Conservation (phyloP, 2,888 invertebrate genomes). For the Nephrotoma guestfalica region DNA sequence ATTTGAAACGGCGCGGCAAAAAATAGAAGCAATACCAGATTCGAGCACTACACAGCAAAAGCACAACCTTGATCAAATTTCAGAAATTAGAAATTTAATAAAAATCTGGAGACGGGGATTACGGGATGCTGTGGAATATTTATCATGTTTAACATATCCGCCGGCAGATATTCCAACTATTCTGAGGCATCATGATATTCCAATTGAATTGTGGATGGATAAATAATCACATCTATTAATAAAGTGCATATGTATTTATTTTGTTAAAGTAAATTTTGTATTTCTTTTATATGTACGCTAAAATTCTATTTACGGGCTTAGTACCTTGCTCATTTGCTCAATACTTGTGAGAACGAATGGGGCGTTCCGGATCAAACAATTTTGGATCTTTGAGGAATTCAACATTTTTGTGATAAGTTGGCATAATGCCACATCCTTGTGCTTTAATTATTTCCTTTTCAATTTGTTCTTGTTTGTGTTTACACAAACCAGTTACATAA, state of each 20-base stretch:
- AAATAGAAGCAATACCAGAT: neutral
- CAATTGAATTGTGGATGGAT: neutral
- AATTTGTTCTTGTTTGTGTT: slow-evolving; percentile 58
- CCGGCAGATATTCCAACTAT: neutral
- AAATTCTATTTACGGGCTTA: neutral
- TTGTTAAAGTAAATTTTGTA: neutral
- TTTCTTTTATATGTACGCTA: neutral
- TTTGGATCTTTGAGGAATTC: slow-evolving; percentile 75
- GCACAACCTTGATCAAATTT: neutral
- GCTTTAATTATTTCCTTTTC: slow-evolving; percentile 61
- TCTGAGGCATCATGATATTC: neutral
- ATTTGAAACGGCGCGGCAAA: neutral
- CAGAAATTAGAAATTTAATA: neutral
- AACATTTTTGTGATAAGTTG: slow-evolving; percentile 62
- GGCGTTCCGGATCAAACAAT: slow-evolving; percentile 77
- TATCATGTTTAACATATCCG: neutral
- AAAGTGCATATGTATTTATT: neutral
- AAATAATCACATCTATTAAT: neutral
- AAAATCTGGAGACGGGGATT: neutral
- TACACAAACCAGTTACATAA: slow-evolving; percentile 89
- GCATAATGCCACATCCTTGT: slow-evolving; percentile 69
- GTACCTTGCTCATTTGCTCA: slow-evolving; percentile 27
- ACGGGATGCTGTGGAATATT: neutral
- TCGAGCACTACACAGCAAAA: neutral
- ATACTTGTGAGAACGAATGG: slow-evolving; percentile 65